Evolutionary conservation across 2,888 invertebrate species (phyloP).

Genomic region (Rhingia rostrata): DNA sequence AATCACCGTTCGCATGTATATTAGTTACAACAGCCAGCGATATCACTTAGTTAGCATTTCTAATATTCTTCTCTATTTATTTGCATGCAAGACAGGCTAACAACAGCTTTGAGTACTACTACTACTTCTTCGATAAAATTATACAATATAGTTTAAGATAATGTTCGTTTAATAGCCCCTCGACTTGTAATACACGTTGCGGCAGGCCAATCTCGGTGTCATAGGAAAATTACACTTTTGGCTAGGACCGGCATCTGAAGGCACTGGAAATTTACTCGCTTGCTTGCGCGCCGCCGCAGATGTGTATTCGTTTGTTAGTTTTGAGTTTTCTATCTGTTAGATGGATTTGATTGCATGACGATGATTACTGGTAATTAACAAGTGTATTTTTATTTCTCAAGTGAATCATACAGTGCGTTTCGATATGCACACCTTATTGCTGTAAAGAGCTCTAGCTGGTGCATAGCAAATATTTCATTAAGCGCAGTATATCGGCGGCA

Average conservation of each 20-base stretch:
- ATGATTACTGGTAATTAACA: conserved; percentile 60
- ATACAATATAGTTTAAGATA: conserved; percentile 45
- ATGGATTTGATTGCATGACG: conserved; percentile 59
- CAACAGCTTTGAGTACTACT: conserved; percentile 9
- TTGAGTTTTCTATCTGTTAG: conserved; percentile 37
- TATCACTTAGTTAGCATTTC: conserved; percentile 47
- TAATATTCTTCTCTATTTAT: conserved; percentile 46
- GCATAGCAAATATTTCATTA: conserved; percentile 34
- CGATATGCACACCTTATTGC: neutral
- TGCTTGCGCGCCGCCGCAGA: neutral
- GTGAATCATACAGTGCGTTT: conserved; percentile 40
- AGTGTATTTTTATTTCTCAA: conserved; percentile 31
- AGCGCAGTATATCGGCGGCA: conserved; percentile 47
- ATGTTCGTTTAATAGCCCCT: conserved; percentile 51
- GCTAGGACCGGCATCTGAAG: conserved; percentile 19
- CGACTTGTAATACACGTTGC: conserved; percentile 12
- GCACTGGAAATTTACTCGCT: neutral
- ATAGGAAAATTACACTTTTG: conserved; percentile 44
- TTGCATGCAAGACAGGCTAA: conserved; percentile 58
- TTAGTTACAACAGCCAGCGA: conserved; percentile 31
- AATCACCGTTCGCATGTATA: conserved; percentile 34
- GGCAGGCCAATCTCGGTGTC: conserved; percentile 16
- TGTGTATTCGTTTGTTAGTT: neutral
- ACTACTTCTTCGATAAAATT: conserved; percentile 26
- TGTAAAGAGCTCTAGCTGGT: conserved; percentile 16